Evolutionary conservation across 2,888 invertebrate species (phyloP).

Genomic region (Amblyteles armatorius): DNA sequence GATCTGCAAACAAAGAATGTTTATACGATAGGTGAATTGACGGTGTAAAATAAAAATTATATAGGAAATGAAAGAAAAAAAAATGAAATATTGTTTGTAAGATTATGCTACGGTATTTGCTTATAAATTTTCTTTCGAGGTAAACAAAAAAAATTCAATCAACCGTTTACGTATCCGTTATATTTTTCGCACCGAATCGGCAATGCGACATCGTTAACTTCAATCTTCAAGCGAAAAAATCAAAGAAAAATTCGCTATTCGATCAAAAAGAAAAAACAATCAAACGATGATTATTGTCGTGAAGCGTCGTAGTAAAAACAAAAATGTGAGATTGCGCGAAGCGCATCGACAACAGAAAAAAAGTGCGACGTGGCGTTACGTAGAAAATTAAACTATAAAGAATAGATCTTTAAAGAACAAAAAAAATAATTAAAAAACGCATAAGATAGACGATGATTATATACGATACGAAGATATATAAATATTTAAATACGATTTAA

Average conservation of each 20-base stretch:
- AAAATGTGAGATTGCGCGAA: background rate
- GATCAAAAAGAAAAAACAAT: constrained; percentile 62
- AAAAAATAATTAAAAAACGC: constrained; percentile 31
- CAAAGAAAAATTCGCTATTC: constrained; percentile 56
- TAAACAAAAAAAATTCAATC: constrained; percentile 2
- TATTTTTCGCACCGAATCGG: constrained; percentile 4
- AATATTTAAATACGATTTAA: constrained; percentile 69
- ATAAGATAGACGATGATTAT: constrained; percentile 62
- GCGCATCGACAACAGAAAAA: constrained; percentile 7
- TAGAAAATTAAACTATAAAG: constrained; percentile 53
- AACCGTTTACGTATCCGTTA: constrained; percentile 27
- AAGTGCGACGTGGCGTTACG: constrained; percentile 53
- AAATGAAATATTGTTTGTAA: constrained; percentile 24
- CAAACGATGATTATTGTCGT: constrained; percentile 57
- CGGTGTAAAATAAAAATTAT: constrained; percentile 52
- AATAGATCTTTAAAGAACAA: constrained; percentile 23
- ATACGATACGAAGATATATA: constrained; percentile 63
- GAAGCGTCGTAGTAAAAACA: constrained; percentile 25
- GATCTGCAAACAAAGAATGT: constrained; percentile 36
- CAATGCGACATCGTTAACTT: constrained; percentile 10
- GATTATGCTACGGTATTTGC: background rate
- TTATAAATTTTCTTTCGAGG: constrained; percentile 1
- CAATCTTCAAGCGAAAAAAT: constrained; percentile 44
- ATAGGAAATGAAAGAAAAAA: constrained; percentile 24
- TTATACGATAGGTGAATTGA: constrained; percentile 62